Evolutionary conservation across 2,888 invertebrate genomes (phyloP).

Genomic region (Zele albiditarsus): DNA sequence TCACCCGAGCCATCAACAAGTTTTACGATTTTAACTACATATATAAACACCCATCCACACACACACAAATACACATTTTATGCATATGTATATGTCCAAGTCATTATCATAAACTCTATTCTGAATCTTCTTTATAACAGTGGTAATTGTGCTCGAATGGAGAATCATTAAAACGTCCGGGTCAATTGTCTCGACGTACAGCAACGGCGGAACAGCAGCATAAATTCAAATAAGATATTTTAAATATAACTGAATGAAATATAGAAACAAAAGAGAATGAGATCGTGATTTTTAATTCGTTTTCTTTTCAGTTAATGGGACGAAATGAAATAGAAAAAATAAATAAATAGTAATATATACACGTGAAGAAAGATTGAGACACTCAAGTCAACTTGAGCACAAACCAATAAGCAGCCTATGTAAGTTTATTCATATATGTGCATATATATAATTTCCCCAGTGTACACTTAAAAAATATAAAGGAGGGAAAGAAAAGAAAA

Average conservation of each 20-base stretch:
- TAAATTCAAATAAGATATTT: not conserved
- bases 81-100: not conserved
- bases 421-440: not conserved
- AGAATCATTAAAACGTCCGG: conserved; percentile 32
- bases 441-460: conserved; percentile 16
- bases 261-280: not conserved
- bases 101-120: conserved; percentile 32
- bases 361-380: not conserved
- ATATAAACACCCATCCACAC: not conserved
- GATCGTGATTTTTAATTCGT: not conserved
- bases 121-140: conserved; percentile 30
- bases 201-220: not conserved
- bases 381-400: not conserved
- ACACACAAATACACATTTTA: conserved; percentile 2
- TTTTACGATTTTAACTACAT: conserved; percentile 37
- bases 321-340: too few species aligned
- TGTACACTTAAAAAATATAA: conserved; percentile 13
- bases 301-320: not conserved
- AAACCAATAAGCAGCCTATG: not conserved
- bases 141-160: conserved; percentile 11
- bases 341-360: not conserved
- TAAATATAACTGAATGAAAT: not conserved
- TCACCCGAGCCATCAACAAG: conserved; percentile 41
- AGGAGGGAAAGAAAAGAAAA: not conserved
- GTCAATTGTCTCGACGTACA: conserved; percentile 27